These are phyloP conservation scores for Corythoichthys haematopterus DNA, from an alignment of 2,113 vertebrate species.

Conservation along the genomic window DNA sequence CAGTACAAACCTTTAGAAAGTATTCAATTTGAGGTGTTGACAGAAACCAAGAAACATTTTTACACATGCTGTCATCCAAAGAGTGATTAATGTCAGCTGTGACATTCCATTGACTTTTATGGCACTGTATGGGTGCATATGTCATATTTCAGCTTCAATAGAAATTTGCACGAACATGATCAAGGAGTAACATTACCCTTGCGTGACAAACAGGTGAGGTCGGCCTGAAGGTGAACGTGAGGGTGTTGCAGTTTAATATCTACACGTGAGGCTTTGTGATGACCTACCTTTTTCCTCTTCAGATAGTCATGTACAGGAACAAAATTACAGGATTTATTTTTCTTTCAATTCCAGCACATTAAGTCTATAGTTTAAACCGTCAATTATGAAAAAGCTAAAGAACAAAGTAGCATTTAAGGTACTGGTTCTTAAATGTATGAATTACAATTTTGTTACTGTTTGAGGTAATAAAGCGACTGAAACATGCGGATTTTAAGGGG, in stretches of 20 bases:
- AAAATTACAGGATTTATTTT: not conserved
- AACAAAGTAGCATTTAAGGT: too few relatives aligned
- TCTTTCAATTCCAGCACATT: not conserved
- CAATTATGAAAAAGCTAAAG: not conserved
- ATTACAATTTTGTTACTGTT: too few relatives aligned
- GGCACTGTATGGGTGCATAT: not conserved
- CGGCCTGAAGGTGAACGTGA: slow-evolving; percentile 9
- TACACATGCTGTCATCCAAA: not conserved
- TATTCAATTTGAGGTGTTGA: slow-evolving; percentile 23
- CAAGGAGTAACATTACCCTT: slow-evolving; percentile 10
- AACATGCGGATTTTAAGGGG: too few relatives aligned
- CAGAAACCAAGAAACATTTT: slow-evolving; percentile 19
- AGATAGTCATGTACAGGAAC: not conserved
- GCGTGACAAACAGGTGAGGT: slow-evolving; percentile 18
- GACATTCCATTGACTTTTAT: slow-evolving; percentile 2
- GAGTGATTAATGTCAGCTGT: slow-evolving; percentile 14
- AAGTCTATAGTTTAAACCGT: not conserved
- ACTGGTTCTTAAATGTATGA: too few relatives aligned
- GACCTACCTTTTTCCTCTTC: slow-evolving; percentile 1
- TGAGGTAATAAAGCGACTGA: too few relatives aligned
- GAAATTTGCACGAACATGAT: not conserved
- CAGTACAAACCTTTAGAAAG: slow-evolving; percentile 25
- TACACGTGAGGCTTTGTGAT: slow-evolving; percentile 20
- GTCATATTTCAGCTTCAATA: not conserved
- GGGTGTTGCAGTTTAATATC: not conserved